Evolutionary conservation across 2,113 vertebrate species (phyloP).

Genomic region (Trogon surrucura): DNA sequence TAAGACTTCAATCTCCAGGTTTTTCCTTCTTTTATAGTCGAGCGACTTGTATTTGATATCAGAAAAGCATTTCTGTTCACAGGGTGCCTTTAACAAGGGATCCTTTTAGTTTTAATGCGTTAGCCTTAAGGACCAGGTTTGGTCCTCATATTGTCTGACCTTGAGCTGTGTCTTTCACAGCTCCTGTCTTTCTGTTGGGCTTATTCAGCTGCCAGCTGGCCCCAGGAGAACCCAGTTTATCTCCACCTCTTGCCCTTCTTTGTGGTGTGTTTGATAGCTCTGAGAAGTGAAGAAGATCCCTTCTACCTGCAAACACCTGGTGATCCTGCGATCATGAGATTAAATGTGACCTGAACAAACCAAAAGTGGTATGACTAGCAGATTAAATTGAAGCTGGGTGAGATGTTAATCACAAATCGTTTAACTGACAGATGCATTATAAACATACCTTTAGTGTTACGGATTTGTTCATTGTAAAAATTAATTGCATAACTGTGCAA

Average conservation of each 20-base stretch:
- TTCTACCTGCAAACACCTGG: background rate
- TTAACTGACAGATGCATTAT: background rate
- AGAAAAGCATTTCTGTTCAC: background rate
- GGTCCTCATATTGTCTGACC: background rate
- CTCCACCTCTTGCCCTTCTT: background rate
- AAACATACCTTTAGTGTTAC: background rate
- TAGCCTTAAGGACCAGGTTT: background rate
- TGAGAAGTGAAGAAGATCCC: background rate
- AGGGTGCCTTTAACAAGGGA: background rate
- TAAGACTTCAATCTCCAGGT: background rate
- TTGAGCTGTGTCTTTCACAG: slow-evolving; percentile 2
- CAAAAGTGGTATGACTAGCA: background rate
- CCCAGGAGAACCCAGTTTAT: background rate
- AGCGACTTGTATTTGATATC: background rate
- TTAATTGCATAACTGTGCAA: background rate
- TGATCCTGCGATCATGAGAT: background rate
- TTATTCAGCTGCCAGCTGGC: slow-evolving; percentile 8
- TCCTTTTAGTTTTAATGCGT: background rate
- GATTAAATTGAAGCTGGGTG: background rate
- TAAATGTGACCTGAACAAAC: background rate
- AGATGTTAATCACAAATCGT: background rate
- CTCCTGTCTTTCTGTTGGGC: background rate
- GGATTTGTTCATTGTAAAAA: slow-evolving; percentile 3
- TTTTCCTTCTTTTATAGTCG: background rate
- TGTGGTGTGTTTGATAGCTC: background rate